Conservation (phyloP, 1,140 invertebrate genomes). For the Papilio xuthus region DNA sequence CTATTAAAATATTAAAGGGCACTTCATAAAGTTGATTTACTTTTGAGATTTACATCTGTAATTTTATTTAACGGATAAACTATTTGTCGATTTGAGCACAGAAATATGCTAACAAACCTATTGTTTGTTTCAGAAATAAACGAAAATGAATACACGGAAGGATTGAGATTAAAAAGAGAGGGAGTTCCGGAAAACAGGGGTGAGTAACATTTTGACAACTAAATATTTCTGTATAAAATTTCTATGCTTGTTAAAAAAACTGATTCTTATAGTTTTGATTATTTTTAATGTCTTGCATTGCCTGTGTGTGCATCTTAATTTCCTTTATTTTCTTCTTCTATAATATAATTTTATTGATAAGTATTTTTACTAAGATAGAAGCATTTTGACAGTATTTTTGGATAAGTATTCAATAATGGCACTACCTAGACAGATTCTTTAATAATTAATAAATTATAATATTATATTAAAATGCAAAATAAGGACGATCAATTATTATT, state of each 20-base stretch:
- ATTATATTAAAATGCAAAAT: too few relatives aligned
- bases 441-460: too few relatives aligned
- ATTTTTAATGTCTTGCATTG: slow-evolving; percentile 16
- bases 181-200: slow-evolving; percentile 76
- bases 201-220: slow-evolving; percentile 50
- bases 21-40: not conserved
- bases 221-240: slow-evolving; percentile 40
- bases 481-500: too few relatives aligned
- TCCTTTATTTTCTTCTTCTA: slow-evolving; percentile 17
- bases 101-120: not conserved
- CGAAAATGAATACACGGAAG: slow-evolving; percentile 67
- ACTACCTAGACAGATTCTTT: too few relatives aligned
- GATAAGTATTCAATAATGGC: too few relatives aligned
- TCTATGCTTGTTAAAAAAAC: slow-evolving; percentile 34
- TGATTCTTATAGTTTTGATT: slow-evolving; percentile 31
- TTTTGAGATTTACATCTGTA: not conserved
- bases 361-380: slow-evolving; percentile 20
- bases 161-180: slow-evolving; percentile 73
- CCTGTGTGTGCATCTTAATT: slow-evolving; percentile 25
- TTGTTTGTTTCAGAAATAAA: slow-evolving; percentile 70
- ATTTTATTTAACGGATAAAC: not conserved
- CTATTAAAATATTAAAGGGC: not conserved
- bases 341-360: slow-evolving; percentile 21
- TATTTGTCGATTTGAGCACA: not conserved
- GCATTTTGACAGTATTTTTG: not conserved